Base-by-base conservation (phyloP, 2,888 invertebrate species). In the Alentia gelatinosa region DNA sequence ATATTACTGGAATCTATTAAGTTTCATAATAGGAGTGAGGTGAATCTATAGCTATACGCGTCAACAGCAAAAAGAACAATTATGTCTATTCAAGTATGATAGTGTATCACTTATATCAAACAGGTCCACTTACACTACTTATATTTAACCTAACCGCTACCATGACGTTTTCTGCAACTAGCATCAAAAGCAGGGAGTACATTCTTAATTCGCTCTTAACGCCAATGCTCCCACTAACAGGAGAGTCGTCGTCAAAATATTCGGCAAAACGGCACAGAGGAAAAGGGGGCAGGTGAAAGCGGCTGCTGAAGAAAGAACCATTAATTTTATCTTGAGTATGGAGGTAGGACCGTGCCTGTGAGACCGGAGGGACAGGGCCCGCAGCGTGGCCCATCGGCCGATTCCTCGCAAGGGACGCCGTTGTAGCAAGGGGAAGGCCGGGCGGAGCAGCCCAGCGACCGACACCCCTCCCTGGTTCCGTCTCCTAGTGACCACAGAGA, bases 301-400 rank as follows among this genome's bases (percentile, higher is more conserved):
- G 12, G 74, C 74, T 74, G 74, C 74, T 19, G 19, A 33, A 74
- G 12, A 19, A 7, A 74, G 74, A 56, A 68, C n/a, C 15, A 33
- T 33, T 74, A 5, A 74, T 15, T 33, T 5, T 19, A 74, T 33
- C n/a, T 9, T 63, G 15, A 5, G 63, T 63, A 68, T 79, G n/a
- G n/a, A n/a, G n/a, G n/a, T n/a, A n/a, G n/a, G n/a, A n/a, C 37
- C 86, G 47, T 86, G 86, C 86, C 97, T 23, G 97, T 96, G 91
- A 97, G 97, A 68, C 98, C 98, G 39, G 96, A 93, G 4, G 98
- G 98, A 96, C 98, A 98, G 7, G 97, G 96, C 79, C 98, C 97
- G 95, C 98, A 98, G 89, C 97, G 97, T 95, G 97, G 98, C 95
- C 97, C 98, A 0, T 98, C 50, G 3, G 42, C 89, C 30, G 89